Evolutionary conservation across 2,113 vertebrate genomes (phyloP).

Genomic region (Melanerpes formicivorus): DNA sequence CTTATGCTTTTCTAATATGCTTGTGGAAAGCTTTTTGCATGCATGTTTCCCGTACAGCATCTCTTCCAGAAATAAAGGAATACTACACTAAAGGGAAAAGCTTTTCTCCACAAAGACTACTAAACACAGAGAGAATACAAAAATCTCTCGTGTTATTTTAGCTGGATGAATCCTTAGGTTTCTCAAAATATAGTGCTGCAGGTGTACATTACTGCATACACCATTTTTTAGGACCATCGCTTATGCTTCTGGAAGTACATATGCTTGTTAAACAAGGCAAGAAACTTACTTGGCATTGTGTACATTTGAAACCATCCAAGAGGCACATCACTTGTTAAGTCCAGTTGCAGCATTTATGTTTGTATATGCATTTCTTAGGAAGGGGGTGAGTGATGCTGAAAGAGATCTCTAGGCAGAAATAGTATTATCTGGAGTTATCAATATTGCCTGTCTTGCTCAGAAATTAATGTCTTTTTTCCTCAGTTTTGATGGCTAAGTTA

Average conservation of each 20-base stretch:
- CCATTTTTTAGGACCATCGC: background rate
- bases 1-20: background rate
- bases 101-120: background rate
- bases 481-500: background rate
- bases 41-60: background rate
- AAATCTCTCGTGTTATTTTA: background rate
- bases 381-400: background rate
- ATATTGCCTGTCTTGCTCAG: background rate
- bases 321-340: background rate
- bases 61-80: background rate
- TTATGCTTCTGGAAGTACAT: background rate
- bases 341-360: background rate
- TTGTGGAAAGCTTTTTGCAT: background rate
- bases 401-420: background rate
- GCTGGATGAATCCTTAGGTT: background rate
- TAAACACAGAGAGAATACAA: background rate
- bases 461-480: background rate
- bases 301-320: background rate
- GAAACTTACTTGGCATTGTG: background rate
- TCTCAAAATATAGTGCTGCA: background rate
- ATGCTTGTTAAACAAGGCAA: background rate
- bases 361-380: background rate
- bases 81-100: background rate
- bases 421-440: background rate
- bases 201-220: background rate